Percentiles rank a stretch among this genome's conserved stretches.
These are phyloP conservation scores for Nesidiocoris tenuis DNA, from an alignment of 2,888 invertebrate species.

Conservation along the genomic window DNA sequence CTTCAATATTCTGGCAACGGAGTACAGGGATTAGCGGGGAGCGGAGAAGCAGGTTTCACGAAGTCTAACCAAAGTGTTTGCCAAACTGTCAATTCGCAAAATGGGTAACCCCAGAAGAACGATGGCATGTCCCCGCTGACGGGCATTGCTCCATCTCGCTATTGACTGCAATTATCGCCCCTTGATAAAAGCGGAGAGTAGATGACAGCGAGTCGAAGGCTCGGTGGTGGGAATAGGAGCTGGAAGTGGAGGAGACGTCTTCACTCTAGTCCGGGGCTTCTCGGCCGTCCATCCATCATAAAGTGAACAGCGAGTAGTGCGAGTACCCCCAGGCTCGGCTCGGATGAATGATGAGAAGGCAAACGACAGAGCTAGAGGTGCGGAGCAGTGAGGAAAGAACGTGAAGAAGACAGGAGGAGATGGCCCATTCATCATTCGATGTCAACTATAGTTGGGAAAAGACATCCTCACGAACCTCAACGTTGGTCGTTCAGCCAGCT, in stretches of 20 bases:
- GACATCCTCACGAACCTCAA: neutral
- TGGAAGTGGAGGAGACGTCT: neutral
- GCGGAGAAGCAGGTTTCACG: neutral
- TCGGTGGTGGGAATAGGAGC: neutral
- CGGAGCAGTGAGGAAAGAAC: neutral
- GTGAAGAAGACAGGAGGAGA: neutral
- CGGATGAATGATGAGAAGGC: neutral
- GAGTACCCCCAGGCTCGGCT: neutral
- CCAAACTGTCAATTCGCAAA: neutral
- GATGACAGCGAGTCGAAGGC: neutral
- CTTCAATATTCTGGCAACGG: too few species aligned
- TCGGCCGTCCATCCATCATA: neutral
- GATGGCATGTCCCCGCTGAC: neutral
- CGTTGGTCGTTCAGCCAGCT: neutral
- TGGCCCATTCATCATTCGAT: constrained; percentile 29
- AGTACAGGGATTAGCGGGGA: too few species aligned
- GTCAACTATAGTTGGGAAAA: constrained; percentile 39
- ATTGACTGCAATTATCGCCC: neutral
- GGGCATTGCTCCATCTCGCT: neutral
- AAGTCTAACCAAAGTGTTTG: neutral
- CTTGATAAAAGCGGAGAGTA: neutral
- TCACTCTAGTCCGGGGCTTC: neutral
- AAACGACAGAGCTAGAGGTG: neutral
- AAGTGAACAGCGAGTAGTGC: too few species aligned
- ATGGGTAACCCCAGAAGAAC: neutral